phyloP scores from a whole-genome alignment of 1,140 invertebrate genomes.

The Drosophila grimshawi region DNA sequence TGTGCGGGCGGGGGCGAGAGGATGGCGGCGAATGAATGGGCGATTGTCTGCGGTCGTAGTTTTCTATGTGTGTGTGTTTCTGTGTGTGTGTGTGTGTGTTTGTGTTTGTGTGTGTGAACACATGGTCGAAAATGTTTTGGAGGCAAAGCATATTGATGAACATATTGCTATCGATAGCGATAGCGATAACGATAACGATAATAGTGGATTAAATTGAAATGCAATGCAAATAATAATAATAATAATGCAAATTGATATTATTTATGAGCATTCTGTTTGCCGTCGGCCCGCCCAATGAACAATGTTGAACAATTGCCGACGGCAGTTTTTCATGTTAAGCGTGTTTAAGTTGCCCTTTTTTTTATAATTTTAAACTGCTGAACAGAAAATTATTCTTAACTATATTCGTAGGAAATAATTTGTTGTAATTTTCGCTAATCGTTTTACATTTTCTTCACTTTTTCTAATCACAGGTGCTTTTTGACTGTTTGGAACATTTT shows the following conservation, averaged over 20 bases:
- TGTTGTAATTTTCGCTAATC: constrained; percentile 37
- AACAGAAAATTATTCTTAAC: not conserved
- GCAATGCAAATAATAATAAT: too few relatives aligned
- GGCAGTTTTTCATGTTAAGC: not conserved
- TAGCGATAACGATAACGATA: constrained; percentile 2
- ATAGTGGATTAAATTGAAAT: too few relatives aligned
- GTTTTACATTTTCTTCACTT: constrained; percentile 4
- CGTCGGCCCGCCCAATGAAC: constrained; percentile 29
- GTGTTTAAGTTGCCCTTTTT: too few relatives aligned
- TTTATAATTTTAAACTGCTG: too few relatives aligned
- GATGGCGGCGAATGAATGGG: not conserved
- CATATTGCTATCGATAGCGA: constrained; percentile 23
- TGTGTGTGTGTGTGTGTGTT: constrained; percentile 25
- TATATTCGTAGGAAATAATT: too few relatives aligned
- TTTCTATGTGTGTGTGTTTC: constrained; percentile 14
- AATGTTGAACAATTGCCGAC: constrained; percentile 2
- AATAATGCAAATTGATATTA: not conserved
- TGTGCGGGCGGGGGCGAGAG: not conserved
- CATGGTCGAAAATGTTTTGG: constrained; percentile 53
- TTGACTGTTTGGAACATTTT: constrained; percentile 85
- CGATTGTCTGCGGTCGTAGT: constrained; percentile 32
- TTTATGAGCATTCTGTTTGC: not conserved
- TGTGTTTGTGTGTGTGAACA: constrained; percentile 3
- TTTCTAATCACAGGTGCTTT: constrained; percentile 76
- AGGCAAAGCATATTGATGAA: constrained; percentile 12